phyloP scores from a whole-genome alignment of 2,113 vertebrate species.

The Sceloporus undulatus region DNA sequence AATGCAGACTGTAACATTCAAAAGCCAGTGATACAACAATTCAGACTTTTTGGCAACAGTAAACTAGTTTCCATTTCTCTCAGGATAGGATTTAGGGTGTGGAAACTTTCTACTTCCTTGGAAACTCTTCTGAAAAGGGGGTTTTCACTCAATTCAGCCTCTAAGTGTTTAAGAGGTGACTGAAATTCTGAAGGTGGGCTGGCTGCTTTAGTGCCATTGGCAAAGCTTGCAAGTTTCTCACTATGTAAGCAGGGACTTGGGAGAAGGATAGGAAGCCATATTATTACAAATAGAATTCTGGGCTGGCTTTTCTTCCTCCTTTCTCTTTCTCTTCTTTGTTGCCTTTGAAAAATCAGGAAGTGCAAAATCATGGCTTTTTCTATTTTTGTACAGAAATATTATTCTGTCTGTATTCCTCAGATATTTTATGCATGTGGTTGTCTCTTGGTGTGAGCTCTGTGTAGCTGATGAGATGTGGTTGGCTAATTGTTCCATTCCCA shows the following conservation, averaged over 20 bases:
- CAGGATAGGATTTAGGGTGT: slow-evolving; percentile 79
- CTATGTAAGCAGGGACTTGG: slow-evolving; percentile 69
- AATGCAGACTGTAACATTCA: slow-evolving; percentile 70
- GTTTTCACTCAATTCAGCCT: slow-evolving; percentile 83
- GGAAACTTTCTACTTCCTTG: slow-evolving; percentile 87
- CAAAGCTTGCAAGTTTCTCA: slow-evolving; percentile 76
- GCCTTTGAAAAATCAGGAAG: slow-evolving; percentile 66
- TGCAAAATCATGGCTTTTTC: slow-evolving; percentile 70
- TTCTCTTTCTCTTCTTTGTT: slow-evolving; percentile 54
- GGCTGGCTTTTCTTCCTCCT: slow-evolving; percentile 67
- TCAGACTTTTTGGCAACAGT: slow-evolving; percentile 77
- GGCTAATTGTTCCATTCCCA: slow-evolving; percentile 41
- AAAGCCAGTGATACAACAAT: slow-evolving; percentile 71
- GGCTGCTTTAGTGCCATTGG: slow-evolving; percentile 76
- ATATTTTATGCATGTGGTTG: slow-evolving; percentile 45
- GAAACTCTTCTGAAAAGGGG: slow-evolving; percentile 83
- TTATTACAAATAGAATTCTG: slow-evolving; percentile 73
- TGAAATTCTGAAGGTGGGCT: slow-evolving; percentile 82
- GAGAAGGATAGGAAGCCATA: slow-evolving; percentile 60
- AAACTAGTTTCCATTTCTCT: slow-evolving; percentile 80
- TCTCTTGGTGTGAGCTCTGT: slow-evolving; percentile 45
- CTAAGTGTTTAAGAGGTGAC: slow-evolving; percentile 88
- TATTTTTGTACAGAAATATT: slow-evolving; percentile 61
- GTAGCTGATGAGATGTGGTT: not conserved
- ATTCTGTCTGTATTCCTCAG: slow-evolving; percentile 59